phyloP scores from a whole-genome alignment of 2,797 vertebrate genomes.

The Gymnopithys bicolor region DNA sequence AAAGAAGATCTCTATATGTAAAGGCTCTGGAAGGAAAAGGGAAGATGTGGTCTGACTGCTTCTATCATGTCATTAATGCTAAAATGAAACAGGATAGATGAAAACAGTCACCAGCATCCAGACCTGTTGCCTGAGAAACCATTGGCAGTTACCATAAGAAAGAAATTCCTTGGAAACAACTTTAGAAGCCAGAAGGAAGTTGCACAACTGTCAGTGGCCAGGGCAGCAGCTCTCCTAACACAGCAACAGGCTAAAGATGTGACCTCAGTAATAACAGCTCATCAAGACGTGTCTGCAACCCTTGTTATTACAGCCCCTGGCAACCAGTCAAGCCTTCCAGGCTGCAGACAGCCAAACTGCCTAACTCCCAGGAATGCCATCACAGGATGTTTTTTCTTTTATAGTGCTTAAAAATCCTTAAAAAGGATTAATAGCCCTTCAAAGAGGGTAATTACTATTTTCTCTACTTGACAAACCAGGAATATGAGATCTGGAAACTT shows the following conservation, averaged over 20 bases:
- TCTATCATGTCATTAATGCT: not conserved
- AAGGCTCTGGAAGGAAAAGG: not conserved
- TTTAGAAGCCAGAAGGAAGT: constrained; percentile 50
- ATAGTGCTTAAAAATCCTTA: not conserved
- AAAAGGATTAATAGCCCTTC: not conserved
- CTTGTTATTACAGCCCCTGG: not conserved
- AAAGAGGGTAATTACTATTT: constrained; percentile 18
- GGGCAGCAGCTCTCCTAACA: not conserved
- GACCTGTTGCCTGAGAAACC: not conserved
- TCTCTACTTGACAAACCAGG: not conserved
- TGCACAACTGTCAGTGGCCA: not conserved
- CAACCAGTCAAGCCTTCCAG: not conserved
- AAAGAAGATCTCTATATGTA: not conserved
- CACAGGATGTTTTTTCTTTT: not conserved
- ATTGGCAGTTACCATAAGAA: not conserved
- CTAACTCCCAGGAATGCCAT: not conserved
- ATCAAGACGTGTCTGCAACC: not conserved
- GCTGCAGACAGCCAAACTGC: not conserved
- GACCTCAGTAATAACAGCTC: not conserved
- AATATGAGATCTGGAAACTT: constrained; percentile 19
- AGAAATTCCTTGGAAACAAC: constrained; percentile 47
- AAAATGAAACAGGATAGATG: not conserved
- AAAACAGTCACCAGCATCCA: not conserved
- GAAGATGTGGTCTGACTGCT: not conserved
- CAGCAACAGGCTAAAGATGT: not conserved